A percentile compares a stretch with the other conserved stretches of the same genome.
Conservation (phyloP, 2,888 invertebrate genomes). For the Drosophila atripex region DNA sequence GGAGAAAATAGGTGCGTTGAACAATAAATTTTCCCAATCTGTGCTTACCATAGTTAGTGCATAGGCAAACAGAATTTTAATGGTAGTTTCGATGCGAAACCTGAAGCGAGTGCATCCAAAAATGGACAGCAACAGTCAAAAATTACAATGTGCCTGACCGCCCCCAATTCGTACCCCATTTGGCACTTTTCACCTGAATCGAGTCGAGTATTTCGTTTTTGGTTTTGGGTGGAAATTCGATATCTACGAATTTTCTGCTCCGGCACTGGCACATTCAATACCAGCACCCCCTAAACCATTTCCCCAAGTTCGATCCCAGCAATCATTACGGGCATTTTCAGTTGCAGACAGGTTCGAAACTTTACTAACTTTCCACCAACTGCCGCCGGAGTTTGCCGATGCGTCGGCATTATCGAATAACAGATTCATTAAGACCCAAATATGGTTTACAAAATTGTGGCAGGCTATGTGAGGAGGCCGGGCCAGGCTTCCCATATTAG, state of each 20-base stretch:
- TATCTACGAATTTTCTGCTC: constrained; percentile 54
- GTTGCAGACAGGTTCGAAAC: constrained; percentile 60
- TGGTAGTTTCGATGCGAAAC: neutral
- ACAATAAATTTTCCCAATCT: constrained; percentile 1
- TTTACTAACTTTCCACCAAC: constrained; percentile 64
- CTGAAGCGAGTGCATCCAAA: neutral
- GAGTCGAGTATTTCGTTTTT: constrained; percentile 28
- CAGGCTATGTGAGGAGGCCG: constrained; percentile 19
- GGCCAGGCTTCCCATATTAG: constrained; percentile 11
- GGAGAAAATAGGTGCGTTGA: constrained; percentile 81
- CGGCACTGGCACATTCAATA: constrained; percentile 3
- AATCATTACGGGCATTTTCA: constrained; percentile 51
- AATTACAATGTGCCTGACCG: constrained; percentile 17
- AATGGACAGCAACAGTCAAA: constrained; percentile 24
- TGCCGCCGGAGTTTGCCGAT: constrained; percentile 33
- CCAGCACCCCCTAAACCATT: neutral
- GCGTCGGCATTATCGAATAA: constrained; percentile 74
- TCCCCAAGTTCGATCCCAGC: constrained; percentile 14
- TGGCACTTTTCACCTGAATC: neutral
- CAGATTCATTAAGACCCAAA: constrained; percentile 75
- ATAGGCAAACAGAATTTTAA: neutral
- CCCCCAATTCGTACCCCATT: neutral
- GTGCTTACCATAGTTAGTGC: neutral
- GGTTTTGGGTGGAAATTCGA: constrained; percentile 56
- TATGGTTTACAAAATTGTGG: constrained; percentile 55